phyloP scores from a whole-genome alignment of 2,888 invertebrate species.

The Bugulina stolonifera region DNA sequence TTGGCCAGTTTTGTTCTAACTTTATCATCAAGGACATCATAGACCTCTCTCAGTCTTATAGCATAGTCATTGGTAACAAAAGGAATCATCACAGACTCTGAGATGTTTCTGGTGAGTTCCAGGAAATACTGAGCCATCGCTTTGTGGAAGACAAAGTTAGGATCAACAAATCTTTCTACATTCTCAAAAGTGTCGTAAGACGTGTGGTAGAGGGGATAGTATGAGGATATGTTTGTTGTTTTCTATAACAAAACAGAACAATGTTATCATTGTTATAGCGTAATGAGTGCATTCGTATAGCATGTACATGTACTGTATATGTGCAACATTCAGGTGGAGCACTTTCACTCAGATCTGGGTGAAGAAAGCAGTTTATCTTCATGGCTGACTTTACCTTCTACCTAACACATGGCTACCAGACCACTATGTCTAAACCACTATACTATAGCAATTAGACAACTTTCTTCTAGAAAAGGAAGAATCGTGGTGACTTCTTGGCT shows the following conservation, averaged over 20 bases:
- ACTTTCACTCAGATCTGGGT: no score
- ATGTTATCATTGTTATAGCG: no score
- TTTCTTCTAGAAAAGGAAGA: no score
- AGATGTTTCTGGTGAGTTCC: slow-evolving; percentile 46
- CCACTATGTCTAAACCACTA: no score
- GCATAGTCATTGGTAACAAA: slow-evolving; percentile 37
- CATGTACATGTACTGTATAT: no score
- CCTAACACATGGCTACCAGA: no score
- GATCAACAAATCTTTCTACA: slow-evolving; percentile 35
- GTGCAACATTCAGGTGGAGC: no score
- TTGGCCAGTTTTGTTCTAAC: not conserved
- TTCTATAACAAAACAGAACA: not conserved
- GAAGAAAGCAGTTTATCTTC: no score
- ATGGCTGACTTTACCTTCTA: no score
- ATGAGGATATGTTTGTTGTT: not conserved
- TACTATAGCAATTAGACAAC: no score
- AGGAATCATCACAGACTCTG: slow-evolving; percentile 46
- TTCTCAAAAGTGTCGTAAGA: slow-evolving; percentile 40
- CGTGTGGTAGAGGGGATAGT: slow-evolving; percentile 44
- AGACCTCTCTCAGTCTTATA: not conserved
- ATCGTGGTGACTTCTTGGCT: no score
- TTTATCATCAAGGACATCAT: not conserved
- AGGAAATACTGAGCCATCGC: slow-evolving; percentile 50
- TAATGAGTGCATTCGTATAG: no score
- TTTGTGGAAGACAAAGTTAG: slow-evolving; percentile 42